Percentiles rank a stretch among this genome's conserved stretches.
phyloP scores from a whole-genome alignment of 2,113 vertebrate genomes.

The Chrysemys picta region DNA sequence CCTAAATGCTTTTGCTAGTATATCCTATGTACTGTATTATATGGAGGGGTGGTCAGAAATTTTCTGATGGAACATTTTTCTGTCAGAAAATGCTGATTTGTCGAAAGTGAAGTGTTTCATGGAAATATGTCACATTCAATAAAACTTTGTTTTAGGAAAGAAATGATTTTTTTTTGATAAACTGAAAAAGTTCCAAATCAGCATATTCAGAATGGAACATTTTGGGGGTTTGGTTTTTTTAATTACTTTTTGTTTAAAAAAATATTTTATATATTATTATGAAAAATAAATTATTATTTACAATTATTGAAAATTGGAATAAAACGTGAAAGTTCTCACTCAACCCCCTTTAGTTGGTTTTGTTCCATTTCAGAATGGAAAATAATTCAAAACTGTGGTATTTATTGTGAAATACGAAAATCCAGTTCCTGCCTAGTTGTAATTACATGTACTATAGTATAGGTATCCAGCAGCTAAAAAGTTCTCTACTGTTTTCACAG shows the following conservation, averaged over 20 bases:
- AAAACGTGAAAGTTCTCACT: neutral
- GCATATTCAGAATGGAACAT: neutral
- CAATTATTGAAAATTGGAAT: neutral
- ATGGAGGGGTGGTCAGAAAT: neutral
- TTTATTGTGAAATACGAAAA: neutral
- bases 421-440: neutral
- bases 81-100: neutral
- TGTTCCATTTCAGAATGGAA: neutral
- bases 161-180: neutral
- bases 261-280: rapidly evolving
- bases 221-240: neutral
- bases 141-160: neutral
- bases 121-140: neutral
- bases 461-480: neutral
- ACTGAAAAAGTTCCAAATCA: neutral
- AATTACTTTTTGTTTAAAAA: neutral
- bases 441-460: rapidly evolving
- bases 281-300: neutral
- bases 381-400: neutral
- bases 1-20: neutral
- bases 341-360: neutral
- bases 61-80: neutral
- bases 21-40: neutral
- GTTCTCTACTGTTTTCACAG: neutral
- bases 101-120: neutral